Percentiles rank a stretch among this genome's conserved stretches.
Conservation (phyloP, 2,113 vertebrate genomes). For the Pontoporia blainvillei region DNA sequence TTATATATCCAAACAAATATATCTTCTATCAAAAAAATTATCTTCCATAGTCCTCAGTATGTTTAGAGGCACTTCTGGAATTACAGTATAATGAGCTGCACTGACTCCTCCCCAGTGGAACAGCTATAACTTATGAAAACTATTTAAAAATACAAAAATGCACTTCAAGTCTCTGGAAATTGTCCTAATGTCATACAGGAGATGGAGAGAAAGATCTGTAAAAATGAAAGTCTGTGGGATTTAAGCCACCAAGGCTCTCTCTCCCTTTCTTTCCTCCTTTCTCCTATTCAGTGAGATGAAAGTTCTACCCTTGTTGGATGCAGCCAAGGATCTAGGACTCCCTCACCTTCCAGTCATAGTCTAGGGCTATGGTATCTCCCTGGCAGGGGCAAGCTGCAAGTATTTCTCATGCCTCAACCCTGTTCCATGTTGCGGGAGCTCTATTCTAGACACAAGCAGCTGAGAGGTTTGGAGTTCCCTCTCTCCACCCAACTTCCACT, state of each 20-base stretch:
- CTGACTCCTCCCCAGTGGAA: neutral
- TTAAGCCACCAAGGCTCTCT: neutral
- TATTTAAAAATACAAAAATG: neutral
- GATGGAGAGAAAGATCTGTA: neutral
- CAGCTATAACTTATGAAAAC: neutral
- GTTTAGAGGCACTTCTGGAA: neutral
- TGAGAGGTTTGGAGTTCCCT: neutral
- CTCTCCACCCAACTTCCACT: neutral
- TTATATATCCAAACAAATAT: neutral
- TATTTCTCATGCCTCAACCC: neutral
- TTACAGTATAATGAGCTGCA: neutral
- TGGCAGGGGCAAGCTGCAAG: fast-evolving
- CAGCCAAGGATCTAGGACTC: neutral
- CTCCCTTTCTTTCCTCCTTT: neutral
- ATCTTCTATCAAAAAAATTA: neutral
- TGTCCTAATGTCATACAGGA: neutral
- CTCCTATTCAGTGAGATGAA: neutral
- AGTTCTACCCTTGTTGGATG: neutral
- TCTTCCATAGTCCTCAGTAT: neutral
- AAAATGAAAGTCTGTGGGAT: neutral
- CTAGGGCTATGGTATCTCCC: neutral
- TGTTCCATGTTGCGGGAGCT: neutral
- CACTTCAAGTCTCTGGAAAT: neutral
- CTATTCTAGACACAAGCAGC: neutral
- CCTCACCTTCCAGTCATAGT: neutral